These are phyloP conservation scores for Takifugu rubripes DNA, from an alignment of 2,797 vertebrate species.

Conservation along the genomic window DNA sequence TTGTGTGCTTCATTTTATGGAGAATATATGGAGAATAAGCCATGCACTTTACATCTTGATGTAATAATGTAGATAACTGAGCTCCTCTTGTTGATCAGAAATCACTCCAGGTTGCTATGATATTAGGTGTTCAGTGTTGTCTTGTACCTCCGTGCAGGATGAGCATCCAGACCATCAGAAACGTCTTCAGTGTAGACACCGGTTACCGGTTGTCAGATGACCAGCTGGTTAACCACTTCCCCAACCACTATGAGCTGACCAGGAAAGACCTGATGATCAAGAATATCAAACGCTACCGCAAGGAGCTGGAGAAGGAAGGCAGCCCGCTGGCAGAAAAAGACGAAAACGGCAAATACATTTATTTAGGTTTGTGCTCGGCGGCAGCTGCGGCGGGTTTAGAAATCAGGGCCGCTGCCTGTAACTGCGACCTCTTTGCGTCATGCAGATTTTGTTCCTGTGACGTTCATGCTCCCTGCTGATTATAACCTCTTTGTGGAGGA, in stretches of 20 bases:
- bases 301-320: constrained; percentile 92
- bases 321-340: constrained; percentile 94
- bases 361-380: constrained; percentile 77
- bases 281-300: constrained; percentile 96
- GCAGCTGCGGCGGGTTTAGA: too few species aligned
- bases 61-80: too few species aligned
- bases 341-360: constrained; percentile 93
- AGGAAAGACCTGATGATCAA: constrained; percentile 98
- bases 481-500: constrained; percentile 99
- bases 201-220: constrained; percentile 97
- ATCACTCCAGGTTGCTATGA: too few species aligned
- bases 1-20: too few species aligned
- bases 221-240: constrained; percentile 98
- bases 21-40: too few species aligned
- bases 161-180: constrained; percentile 97
- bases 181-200: constrained; percentile 92
- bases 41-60: too few species aligned
- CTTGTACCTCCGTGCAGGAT: constrained; percentile 76
- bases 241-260: constrained; percentile 97
- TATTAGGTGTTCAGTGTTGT: too few species aligned
- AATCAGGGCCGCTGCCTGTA: neutral
- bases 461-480: constrained; percentile 96
- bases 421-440: neutral
- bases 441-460: constrained; percentile 95
- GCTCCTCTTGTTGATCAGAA: too few species aligned